Percentiles rank a stretch among this genome's conserved stretches.
Evolutionary conservation across 2,113 vertebrate genomes (phyloP).

Genomic region (Phylloscopus trochilus): DNA sequence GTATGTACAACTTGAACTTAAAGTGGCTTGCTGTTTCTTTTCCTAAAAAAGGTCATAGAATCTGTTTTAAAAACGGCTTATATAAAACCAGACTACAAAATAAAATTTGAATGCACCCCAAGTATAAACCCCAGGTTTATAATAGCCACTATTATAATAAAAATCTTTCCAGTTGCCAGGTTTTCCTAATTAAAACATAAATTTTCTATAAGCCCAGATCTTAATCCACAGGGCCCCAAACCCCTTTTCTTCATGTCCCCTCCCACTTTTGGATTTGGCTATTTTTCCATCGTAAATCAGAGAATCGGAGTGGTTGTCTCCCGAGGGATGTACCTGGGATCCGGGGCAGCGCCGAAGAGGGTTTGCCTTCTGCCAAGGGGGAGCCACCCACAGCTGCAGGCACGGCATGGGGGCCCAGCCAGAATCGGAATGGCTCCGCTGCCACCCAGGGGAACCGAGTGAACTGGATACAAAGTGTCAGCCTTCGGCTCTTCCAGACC

Average conservation of each 20-base stretch:
- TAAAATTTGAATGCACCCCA: neutral
- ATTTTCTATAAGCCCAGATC: neutral
- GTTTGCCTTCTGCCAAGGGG: neutral
- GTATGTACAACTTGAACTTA: neutral
- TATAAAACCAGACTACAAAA: neutral
- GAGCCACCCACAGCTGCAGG: neutral
- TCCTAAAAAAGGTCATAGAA: neutral
- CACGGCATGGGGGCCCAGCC: neutral
- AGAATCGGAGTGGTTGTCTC: rapidly evolving
- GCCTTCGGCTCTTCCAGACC: neutral
- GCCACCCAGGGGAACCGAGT: neutral
- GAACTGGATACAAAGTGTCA: neutral
- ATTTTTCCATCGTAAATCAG: constrained; percentile 11
- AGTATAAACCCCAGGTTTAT: neutral
- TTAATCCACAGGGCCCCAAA: neutral
- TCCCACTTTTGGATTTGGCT: neutral
- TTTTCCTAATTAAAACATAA: neutral
- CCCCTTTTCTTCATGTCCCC: neutral
- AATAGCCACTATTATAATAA: neutral
- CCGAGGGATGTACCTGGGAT: neutral
- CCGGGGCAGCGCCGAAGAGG: rapidly evolving
- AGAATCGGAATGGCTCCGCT: neutral
- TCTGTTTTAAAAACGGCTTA: neutral
- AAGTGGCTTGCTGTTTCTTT: neutral
- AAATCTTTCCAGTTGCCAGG: neutral